A percentile compares a stretch with the other conserved stretches of the same genome.
These are phyloP conservation scores for Danaus melanippus DNA, from an alignment of 1,140 invertebrate species.

Conservation along the genomic window DNA sequence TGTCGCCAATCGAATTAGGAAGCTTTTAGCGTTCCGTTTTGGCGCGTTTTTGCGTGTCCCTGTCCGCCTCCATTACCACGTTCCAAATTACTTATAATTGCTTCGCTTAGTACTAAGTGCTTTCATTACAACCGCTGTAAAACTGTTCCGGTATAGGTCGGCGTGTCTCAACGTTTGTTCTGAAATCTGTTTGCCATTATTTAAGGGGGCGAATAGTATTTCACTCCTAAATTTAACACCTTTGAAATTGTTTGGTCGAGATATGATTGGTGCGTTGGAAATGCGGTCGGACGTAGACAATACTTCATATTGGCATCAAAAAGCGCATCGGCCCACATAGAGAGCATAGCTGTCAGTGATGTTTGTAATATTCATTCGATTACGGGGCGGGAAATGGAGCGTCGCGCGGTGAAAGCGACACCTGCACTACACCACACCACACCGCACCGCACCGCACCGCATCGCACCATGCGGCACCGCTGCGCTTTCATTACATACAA, in stretches of 20 bases:
- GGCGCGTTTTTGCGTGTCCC: slow-evolving; percentile 61
- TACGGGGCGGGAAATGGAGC: slow-evolving; percentile 51
- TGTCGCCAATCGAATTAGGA: slow-evolving; percentile 65
- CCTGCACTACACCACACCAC: slow-evolving; percentile 31
- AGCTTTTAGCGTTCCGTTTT: slow-evolving; percentile 67
- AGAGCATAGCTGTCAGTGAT: slow-evolving; percentile 48
- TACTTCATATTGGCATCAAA: slow-evolving; percentile 45
- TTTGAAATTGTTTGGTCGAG: slow-evolving; percentile 19
- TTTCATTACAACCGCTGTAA: slow-evolving; percentile 59
- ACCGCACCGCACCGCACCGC: slow-evolving; percentile 22
- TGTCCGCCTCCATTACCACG: slow-evolving; percentile 63
- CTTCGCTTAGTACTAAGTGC: slow-evolving; percentile 69
- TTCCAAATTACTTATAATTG: slow-evolving; percentile 70
- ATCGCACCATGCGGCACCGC: too few relatives aligned
- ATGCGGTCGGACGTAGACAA: slow-evolving; percentile 33
- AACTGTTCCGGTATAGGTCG: slow-evolving; percentile 40
- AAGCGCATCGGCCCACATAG: slow-evolving; percentile 49
- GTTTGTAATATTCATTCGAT: slow-evolving; percentile 68
- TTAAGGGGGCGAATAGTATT: slow-evolving; percentile 23
- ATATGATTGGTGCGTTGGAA: slow-evolving; percentile 23
- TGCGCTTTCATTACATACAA: slow-evolving; percentile 30
- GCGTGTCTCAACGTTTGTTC: slow-evolving; percentile 38
- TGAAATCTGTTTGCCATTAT: slow-evolving; percentile 29
- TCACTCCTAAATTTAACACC: slow-evolving; percentile 19
- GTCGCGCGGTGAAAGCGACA: slow-evolving; percentile 51